Evolutionary conservation across 2,888 invertebrate species (phyloP).

Genomic region (Syrista parreyssii): DNA sequence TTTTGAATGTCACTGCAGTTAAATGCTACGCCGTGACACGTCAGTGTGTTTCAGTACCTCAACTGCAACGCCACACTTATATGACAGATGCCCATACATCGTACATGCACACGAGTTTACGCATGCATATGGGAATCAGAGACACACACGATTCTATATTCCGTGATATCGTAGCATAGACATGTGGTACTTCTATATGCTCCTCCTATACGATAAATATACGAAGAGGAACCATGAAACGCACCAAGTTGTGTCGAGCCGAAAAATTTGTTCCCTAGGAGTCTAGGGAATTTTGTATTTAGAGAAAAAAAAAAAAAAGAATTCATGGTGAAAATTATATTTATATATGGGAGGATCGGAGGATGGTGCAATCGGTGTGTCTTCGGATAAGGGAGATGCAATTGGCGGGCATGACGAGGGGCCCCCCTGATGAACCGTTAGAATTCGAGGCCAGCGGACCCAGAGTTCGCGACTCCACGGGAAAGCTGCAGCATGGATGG

Average conservation of each 20-base stretch:
- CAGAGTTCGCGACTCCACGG: background rate
- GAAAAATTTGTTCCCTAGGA: background rate
- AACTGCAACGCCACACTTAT: constrained; percentile 1
- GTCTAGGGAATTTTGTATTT: background rate
- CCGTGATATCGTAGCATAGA: background rate
- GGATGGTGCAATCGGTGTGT: background rate
- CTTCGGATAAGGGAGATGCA: background rate
- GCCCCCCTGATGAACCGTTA: background rate
- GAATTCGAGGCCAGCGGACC: background rate
- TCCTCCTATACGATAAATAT: background rate
- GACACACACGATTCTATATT: background rate
- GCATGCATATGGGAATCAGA: constrained; percentile 5
- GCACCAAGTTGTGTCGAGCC: background rate
- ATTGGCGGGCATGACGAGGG: background rate
- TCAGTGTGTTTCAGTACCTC: constrained; percentile 12
- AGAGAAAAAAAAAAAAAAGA: background rate
- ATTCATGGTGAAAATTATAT: background rate
- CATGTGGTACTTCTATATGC: background rate
- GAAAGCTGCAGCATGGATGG: background rate
- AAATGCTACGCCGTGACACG: constrained; percentile 24
- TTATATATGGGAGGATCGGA: background rate
- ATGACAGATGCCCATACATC: background rate
- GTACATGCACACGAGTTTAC: background rate
- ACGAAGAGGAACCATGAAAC: background rate
- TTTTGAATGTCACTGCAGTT: constrained; percentile 45